Base-by-base conservation (phyloP, 2,888 invertebrate genomes). In the Drosophila picticornis region DNA sequence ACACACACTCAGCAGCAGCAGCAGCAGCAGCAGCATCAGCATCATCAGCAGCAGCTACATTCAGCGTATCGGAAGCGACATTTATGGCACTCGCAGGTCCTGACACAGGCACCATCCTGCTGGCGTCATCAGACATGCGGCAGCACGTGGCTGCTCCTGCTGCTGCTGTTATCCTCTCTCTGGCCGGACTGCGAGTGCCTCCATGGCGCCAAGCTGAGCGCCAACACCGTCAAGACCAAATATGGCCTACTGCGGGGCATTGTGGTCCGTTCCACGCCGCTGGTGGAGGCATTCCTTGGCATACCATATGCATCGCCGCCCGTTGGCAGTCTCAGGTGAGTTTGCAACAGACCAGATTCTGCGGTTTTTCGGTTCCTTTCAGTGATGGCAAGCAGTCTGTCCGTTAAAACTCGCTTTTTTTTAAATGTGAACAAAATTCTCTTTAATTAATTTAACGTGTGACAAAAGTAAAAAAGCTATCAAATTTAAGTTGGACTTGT, bases 241-340 rank as follows among this genome's bases (percentile, higher is more conserved):
- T 98, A 98, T 94, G 98, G 98, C 40, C 96, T 96, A 72, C 94
- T 98, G 90, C 95, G 98, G 55, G 98, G 98, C 65, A 95, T 97
- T 93, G 95, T 97, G 84, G 96, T 97, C 60, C 96, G 97, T 91
- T 95, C 96, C 81, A 95, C 96, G 93, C 96, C 96, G 75, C 76
- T 92, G 68, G 97, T 98, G 83, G 98, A 98, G 94, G 97, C 97
- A 25, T 99, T 97, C 93, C 95, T 98, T 74, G 98, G 98, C 75
- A 97, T 99, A 83, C 98, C 98, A 50, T 99, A 98, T 94, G 98
- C 98, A 72, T 97, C 98, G 77, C 97, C 98, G 76, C 98, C 98
- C 16, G 95, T 97, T 81, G 98, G 98, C 84, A 96, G 97, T 91
- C 95, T 98, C 90, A 96, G 98, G 96, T 96, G 93, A 94, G 91